Percentiles rank a stretch among this genome's conserved stretches.
Conservation (phyloP, 2,113 vertebrate species). For the Bos javanicus region DNA sequence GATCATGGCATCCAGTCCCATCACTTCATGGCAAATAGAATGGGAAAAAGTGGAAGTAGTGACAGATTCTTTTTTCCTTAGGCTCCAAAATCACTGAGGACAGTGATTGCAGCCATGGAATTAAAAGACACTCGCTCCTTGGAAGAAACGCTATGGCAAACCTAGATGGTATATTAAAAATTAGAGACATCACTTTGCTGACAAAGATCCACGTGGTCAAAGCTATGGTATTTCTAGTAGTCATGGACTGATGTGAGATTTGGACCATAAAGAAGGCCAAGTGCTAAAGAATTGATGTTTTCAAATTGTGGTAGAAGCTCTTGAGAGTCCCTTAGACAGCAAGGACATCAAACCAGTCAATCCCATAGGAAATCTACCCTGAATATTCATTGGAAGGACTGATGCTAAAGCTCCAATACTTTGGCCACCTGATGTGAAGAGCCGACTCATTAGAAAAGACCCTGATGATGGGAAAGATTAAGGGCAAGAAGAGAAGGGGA, state of each 20-base stretch:
- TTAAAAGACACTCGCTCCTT: not conserved
- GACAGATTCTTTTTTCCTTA: not conserved
- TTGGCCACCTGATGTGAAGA: not conserved
- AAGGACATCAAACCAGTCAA: not conserved
- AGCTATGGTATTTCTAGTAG: not conserved
- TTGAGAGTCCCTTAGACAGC: not conserved
- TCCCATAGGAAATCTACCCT: not conserved
- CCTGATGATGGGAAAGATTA: not conserved
- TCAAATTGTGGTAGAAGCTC: not conserved
- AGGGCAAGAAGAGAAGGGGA: not conserved
- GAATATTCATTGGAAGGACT: not conserved
- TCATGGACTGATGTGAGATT: not conserved
- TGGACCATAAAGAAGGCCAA: not conserved
- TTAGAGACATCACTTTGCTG: not conserved
- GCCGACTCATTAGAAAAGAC: not conserved
- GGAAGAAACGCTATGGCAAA: not conserved
- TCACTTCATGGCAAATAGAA: not conserved
- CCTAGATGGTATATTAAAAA: not conserved
- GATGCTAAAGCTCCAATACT: not conserved
- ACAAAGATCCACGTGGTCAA: not conserved
- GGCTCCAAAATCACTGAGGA: not conserved
- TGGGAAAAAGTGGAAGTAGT: not conserved
- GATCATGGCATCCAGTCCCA: not conserved
- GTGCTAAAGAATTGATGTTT: not conserved
- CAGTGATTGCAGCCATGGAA: not conserved